phyloP scores from a whole-genome alignment of 2,888 invertebrate species.

The Hyles lineata region DNA sequence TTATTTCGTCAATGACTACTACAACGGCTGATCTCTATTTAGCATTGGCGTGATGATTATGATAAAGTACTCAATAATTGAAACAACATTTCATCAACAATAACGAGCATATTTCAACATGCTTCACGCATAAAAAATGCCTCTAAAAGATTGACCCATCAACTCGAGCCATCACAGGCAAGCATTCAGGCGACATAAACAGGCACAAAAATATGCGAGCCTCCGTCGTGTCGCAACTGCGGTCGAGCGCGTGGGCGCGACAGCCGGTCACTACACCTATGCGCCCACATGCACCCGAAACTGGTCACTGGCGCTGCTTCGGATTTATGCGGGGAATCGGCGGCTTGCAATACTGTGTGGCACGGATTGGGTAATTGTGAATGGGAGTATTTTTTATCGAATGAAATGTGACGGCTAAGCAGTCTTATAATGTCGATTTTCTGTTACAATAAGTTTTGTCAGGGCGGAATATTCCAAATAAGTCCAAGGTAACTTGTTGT shows the following conservation, averaged over 20 bases:
- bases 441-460: too few species aligned
- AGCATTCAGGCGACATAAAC: slow-evolving; percentile 10
- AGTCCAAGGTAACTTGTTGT: too few species aligned
- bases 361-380: not conserved
- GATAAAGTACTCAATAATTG: too few species aligned
- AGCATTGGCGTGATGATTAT: too few species aligned
- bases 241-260: slow-evolving; percentile 51
- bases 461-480: too few species aligned
- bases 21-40: too few species aligned
- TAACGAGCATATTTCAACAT: not conserved
- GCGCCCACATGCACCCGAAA: slow-evolving; percentile 43
- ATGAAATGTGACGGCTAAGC: too few species aligned
- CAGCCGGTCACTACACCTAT: slow-evolving; percentile 60
- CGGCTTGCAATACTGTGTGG: not conserved
- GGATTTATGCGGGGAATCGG: slow-evolving; percentile 14
- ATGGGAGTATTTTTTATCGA: not conserved
- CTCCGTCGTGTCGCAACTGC: slow-evolving; percentile 27
- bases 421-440: too few species aligned
- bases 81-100: too few species aligned
- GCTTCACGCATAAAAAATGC: too few species aligned
- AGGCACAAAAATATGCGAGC: slow-evolving; percentile 23
- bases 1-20: too few species aligned
- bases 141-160: not conserved
- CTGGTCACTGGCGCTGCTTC: slow-evolving; percentile 23
- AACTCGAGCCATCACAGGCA: not conserved